These are phyloP conservation scores for Hylia prasina DNA, from an alignment of 2,113 vertebrate genomes.

Conservation along the genomic window DNA sequence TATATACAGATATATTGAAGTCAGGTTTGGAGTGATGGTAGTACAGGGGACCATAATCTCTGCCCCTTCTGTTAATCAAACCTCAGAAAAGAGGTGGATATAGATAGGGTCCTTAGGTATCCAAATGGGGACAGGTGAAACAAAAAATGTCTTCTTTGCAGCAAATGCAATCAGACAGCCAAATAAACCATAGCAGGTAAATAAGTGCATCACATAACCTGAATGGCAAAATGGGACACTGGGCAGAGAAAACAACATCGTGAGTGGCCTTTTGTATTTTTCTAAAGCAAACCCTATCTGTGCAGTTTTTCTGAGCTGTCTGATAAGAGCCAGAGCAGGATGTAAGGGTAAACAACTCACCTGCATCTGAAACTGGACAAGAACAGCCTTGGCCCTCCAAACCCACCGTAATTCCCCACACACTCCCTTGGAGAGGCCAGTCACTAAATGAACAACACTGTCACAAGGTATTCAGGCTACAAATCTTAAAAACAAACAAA, in stretches of 20 bases:
- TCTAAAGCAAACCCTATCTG: background rate
- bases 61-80: background rate
- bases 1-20: background rate
- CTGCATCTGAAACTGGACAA: background rate
- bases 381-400: background rate
- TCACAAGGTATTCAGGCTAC: background rate
- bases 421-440: background rate
- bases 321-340: background rate
- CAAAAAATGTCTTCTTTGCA: background rate
- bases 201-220: background rate
- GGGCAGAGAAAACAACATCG: background rate
- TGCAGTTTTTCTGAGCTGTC: background rate
- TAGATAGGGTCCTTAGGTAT: background rate
- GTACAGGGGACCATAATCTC: background rate
- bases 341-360: background rate
- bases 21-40: background rate
- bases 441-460: background rate
- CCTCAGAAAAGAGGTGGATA: background rate
- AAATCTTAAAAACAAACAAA: no score
- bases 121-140: background rate
- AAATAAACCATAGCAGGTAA: background rate
- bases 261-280: background rate
- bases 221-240: background rate
- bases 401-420: background rate
- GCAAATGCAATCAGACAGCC: background rate